Evolutionary conservation across 1,140 invertebrate species (phyloP), one percentile per base, ranked within the genome.

Genomic region (Megalopta genalis): DNA sequence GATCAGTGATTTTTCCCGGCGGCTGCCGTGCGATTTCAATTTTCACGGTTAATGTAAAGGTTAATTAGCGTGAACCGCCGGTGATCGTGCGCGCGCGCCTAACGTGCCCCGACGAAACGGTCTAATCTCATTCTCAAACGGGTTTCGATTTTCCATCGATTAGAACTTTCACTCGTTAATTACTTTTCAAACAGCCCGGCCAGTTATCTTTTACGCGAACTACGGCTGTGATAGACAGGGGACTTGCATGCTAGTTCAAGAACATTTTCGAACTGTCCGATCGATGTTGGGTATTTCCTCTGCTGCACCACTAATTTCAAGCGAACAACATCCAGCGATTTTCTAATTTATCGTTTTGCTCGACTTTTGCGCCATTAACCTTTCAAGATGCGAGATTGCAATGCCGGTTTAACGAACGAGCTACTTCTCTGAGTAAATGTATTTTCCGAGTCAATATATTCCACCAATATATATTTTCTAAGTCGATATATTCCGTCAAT

Each of bases 141-240:
- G 21, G 32, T 59, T 46, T 59, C n/a, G 21, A 9, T 59, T 46
- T 21, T 18, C 57, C 14, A 21, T 32, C 21, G 54, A 68, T 69
- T 37, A 69, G 18, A 27, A 69, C 65, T 68, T 76, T 76, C 65
- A 49, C 65, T 32, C 1, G 25, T 8, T 68, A 76, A 68, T 60
- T n/a, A 68, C n/a, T 12, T 21, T 46, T 60, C 39, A 14, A 42
- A 49, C 18, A 62, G 18, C 9, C 37, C 5, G 39, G 9, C 21
- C 2, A 64, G 16, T 21, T 49, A 66, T 57, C 54, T 57, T 21
- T n/a, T 57, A 57, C 54, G n/a, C 21, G 54, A n/a, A 57, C 54
- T 57, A 57, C 54, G 54, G 5, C 7, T n/a, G 8, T 21, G 32
- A 32, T 32, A 32, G 32, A 16, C 9, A n/a, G 21, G 18, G 7